Evolutionary conservation across 2,888 invertebrate genomes (phyloP), one percentile per base, ranked within the genome.

Genomic region (Ornithoptera priamus): DNA sequence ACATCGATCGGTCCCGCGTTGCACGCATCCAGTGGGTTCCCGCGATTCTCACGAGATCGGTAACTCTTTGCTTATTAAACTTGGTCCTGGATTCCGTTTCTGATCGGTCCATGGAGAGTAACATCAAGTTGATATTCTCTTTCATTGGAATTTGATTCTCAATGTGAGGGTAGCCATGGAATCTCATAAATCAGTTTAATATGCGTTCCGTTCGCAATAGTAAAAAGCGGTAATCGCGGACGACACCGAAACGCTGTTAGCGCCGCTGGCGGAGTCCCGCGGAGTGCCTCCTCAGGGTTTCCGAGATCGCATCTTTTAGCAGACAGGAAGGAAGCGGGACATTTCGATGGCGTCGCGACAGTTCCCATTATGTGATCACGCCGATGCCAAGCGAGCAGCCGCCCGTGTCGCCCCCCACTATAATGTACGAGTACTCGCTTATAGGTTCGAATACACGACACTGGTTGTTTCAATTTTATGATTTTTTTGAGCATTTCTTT

Each of bases 251-350:
- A 77, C 65, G 64, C 75, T 74, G 76, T 78, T 76, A 78, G 68
- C 60, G 15, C 5, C 24, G 42, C 30, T 12, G 18, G 20, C n/a
- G 30, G 46, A 65, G 62, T 24, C 42, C 36, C 62, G 62, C 72
- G 75, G 71, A 71, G 76, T 73, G 74, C 74, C 71, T 74, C 71
- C 73, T 75, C 68, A 67, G 59, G 69, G 57, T 24, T 75, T 75
- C 74, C 73, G 70, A 69, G 78, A 77, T 78, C 72, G 73, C 74
- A 75, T 75, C 76, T 74, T 70, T 73, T 71, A 78, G 74, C 77
- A 82, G 81, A 82, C 83, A 87, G 88, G 89, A 88, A 89, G 88
- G 87, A 88, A 88, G 81, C 78, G 77, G 75, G 80, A 81, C 84
- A 85, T 85, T 82, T 81, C 82, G 81, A 82, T 81, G 82, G 82